Conservation (phyloP, 2,888 invertebrate genomes). For the Timema cristinae region DNA sequence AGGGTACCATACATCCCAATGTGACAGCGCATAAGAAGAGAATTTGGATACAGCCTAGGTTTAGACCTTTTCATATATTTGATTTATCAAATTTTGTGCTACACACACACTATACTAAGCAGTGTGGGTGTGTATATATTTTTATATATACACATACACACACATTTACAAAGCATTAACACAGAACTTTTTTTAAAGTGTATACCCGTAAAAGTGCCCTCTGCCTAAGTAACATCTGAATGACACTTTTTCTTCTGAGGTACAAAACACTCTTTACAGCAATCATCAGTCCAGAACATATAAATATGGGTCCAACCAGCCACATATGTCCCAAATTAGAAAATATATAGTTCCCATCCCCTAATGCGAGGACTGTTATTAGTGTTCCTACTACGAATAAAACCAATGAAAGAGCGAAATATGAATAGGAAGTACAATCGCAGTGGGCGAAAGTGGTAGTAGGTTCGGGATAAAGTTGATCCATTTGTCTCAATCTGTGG, state of each 20-base stretch:
- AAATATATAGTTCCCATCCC: constrained; percentile 56
- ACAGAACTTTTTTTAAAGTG: constrained; percentile 19
- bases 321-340: constrained; percentile 60
- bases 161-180: background rate
- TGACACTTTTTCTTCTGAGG: constrained; percentile 59
- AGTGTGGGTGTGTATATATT: background rate
- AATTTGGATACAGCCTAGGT: too few species aligned
- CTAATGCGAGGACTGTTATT: constrained; percentile 59
- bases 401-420: constrained; percentile 58
- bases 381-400: constrained; percentile 60
- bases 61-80: too few species aligned
- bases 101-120: too few species aligned
- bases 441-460: constrained; percentile 55
- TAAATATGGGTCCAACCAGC: constrained; percentile 63
- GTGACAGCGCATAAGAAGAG: too few species aligned
- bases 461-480: constrained; percentile 34
- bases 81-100: too few species aligned
- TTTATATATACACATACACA: constrained; percentile 12
- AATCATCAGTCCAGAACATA: constrained; percentile 64
- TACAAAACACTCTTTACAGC: constrained; percentile 64
- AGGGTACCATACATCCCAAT: too few species aligned
- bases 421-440: constrained; percentile 63
- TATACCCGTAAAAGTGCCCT: constrained; percentile 59
- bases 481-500: constrained; percentile 34
- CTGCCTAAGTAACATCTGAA: constrained; percentile 61